Conservation (phyloP, 1,140 invertebrate species). For the Drosophila varians region DNA sequence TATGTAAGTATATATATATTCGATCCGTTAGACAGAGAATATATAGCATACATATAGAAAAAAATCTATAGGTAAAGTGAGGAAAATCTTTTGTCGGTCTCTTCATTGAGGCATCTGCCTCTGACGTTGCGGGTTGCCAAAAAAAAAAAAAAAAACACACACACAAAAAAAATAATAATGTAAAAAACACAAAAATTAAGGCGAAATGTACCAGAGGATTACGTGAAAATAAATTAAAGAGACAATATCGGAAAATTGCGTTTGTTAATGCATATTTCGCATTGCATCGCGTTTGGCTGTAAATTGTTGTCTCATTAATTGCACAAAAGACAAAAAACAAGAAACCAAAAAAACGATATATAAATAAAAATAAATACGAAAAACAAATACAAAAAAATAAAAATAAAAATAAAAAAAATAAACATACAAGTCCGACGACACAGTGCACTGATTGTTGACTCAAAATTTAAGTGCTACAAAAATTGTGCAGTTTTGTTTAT, state of each 20-base stretch:
- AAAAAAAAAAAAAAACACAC: not conserved
- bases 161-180: too few species aligned
- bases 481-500: constrained; percentile 25
- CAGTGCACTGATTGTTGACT: constrained; percentile 39
- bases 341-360: not conserved
- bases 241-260: constrained; percentile 12
- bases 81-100: constrained; percentile 1
- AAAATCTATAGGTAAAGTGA: constrained; percentile 14
- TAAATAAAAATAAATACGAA: too few species aligned
- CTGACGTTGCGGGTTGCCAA: constrained; percentile 40
- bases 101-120: constrained; percentile 56
- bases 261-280: constrained; percentile 22
- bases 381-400: not conserved
- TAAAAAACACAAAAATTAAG: too few species aligned
- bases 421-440: constrained; percentile 17
- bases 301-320: constrained; percentile 43
- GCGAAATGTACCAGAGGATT: constrained; percentile 6
- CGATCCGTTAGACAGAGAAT: not conserved
- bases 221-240: constrained; percentile 22
- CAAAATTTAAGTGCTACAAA: constrained; percentile 32
- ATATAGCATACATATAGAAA: constrained; percentile 5
- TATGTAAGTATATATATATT: not conserved
- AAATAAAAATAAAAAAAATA: not conserved
- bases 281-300: constrained; percentile 30
- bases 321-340: not conserved